Percentiles rank a stretch among this genome's conserved stretches.
These are phyloP conservation scores for Caenorhabditis brenneri DNA, from an alignment of 1,140 invertebrate genomes.

Conservation along the genomic window DNA sequence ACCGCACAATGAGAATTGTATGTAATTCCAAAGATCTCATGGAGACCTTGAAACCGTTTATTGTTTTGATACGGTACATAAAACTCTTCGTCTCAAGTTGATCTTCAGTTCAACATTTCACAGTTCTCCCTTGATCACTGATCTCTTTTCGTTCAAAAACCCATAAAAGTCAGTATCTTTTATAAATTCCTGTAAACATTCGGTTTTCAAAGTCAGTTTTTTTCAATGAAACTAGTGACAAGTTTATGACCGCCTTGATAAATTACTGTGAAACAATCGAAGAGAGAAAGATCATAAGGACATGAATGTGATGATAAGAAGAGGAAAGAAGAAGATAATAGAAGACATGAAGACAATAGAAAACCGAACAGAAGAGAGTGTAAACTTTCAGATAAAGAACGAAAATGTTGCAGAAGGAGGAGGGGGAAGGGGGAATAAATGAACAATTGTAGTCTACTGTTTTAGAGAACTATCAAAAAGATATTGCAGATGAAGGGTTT, in stretches of 20 bases:
- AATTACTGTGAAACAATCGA: constrained; percentile 5
- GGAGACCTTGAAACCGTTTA: too few relatives aligned
- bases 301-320: not conserved
- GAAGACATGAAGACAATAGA: not conserved
- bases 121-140: not conserved
- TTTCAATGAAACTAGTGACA: not conserved
- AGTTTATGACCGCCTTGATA: constrained; percentile 23
- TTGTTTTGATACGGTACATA: too few relatives aligned
- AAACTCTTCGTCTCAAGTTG: not conserved
- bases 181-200: not conserved
- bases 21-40: too few relatives aligned
- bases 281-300: not conserved
- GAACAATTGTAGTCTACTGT: not conserved
- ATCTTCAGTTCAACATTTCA: not conserved
- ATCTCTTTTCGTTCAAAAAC: too few relatives aligned
- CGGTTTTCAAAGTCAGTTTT: not conserved
- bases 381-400: not conserved
- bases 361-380: not conserved
- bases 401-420: not conserved
- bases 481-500: not conserved
- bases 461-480: not conserved
- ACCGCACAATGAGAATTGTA: too few relatives aligned
- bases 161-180: not conserved
- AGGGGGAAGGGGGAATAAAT: too few relatives aligned
- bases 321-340: not conserved